Evolutionary conservation across 1,140 invertebrate species (phyloP), one percentile per base, ranked within the genome.

Genomic region (Heliothis subflexa): DNA sequence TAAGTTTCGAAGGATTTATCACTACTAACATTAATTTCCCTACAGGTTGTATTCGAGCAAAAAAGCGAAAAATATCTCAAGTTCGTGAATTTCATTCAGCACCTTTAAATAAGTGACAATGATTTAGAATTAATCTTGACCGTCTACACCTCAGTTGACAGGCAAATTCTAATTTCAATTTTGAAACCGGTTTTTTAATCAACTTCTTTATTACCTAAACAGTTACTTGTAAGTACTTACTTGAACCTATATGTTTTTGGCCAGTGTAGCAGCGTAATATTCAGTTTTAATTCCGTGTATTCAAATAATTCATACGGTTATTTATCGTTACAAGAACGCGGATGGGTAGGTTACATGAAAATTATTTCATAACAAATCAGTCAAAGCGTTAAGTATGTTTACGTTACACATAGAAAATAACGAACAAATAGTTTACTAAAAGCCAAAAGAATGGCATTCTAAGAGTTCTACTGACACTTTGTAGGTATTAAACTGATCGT

Each of bases 311-410:
- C 16, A 16, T 33, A 52, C 54, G 68, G 40, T 54, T 71, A 55
- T 71, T 71, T 71, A 71, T 71, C 25, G 49, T 54, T 71, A 71
- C 28, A 28, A 7, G 4, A 71, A 71, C 68, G 45, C 49, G 18
- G 50, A 40, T 55, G 14, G 68, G 54, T 55, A 14, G 68, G 54
- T 71, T 25, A 40, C 71, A 59, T 25, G 16, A 73, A 57, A 45
- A 59, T 40, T 47, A 47, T 73, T 40, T 59, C 52, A 73, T 59
- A 73, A 55, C 71, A 73, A 73, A 73, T 59, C 54, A 55, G 54
- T 73, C 55, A 59, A 73, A 57, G 47, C 50, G 59, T 73, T 73
- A 59, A 57, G 52, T 57, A 52, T 59, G 71, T 73, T 73, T 73
- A 73, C 25, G 3, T 71, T 71, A 33, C 7, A 33, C 68, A 14